These are phyloP conservation scores for Chaetodon auriga DNA, from an alignment of 2,113 vertebrate genomes.

Conservation along the genomic window DNA sequence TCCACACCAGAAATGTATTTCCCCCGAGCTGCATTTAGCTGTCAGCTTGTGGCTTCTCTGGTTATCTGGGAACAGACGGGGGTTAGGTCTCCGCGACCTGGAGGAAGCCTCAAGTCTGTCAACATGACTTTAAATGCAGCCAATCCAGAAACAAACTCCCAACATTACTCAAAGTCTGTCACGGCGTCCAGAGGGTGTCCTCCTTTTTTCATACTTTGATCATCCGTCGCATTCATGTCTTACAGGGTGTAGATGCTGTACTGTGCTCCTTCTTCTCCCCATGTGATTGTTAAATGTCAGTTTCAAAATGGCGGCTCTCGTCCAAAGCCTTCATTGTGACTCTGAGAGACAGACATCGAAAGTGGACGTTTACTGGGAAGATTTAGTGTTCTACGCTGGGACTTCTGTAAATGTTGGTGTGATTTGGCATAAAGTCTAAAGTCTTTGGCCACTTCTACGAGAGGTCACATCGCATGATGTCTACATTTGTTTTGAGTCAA, in stretches of 20 bases:
- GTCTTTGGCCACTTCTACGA: no score
- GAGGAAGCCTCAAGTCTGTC: slow-evolving; percentile 32
- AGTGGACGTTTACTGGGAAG: not conserved
- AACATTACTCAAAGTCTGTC: not conserved
- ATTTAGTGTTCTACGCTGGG: not conserved
- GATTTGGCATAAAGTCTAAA: not conserved
- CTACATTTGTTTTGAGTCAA: no score
- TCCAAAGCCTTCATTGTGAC: not conserved
- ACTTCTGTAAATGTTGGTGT: not conserved
- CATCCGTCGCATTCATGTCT: not conserved
- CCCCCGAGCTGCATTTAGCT: slow-evolving; percentile 23
- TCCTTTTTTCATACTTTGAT: not conserved
- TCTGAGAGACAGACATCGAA: not conserved
- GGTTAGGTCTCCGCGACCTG: slow-evolving; percentile 41
- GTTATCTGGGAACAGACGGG: slow-evolving; percentile 24
- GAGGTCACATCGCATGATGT: no score
- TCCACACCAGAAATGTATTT: slow-evolving; percentile 30
- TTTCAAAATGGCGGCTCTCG: not conserved
- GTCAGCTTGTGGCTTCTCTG: slow-evolving; percentile 35
- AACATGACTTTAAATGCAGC: slow-evolving; percentile 32
- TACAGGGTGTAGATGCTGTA: not conserved
- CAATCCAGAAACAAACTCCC: not conserved
- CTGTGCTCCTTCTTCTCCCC: not conserved
- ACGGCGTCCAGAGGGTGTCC: not conserved
- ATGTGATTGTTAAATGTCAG: not conserved